Conservation (phyloP, 1,140 invertebrate genomes). For the Eciton burchellii region DNA sequence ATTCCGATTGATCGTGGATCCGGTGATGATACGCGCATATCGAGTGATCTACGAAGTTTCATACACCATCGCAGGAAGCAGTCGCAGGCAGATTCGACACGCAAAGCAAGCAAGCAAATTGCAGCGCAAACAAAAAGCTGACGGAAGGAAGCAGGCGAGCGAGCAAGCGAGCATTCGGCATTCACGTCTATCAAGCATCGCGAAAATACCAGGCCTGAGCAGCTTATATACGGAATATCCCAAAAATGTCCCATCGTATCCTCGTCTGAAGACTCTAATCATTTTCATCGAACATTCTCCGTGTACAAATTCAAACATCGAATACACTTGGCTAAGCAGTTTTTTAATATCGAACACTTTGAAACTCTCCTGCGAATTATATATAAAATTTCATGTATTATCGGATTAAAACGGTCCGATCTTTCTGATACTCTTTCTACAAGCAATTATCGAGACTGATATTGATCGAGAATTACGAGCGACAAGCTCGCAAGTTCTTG, state of each 20-base stretch:
- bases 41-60: constrained; percentile 22
- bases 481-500: no score
- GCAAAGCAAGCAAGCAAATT: constrained; percentile 39
- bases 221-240: constrained; percentile 56
- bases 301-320: neutral
- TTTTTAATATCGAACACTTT: constrained; percentile 13
- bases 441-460: neutral
- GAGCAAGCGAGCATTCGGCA: constrained; percentile 35
- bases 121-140: constrained; percentile 45
- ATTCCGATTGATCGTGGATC: constrained; percentile 35
- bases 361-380: constrained; percentile 21
- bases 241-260: neutral
- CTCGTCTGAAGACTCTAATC: neutral
- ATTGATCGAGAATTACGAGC: no score
- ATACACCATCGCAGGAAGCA: constrained; percentile 6
- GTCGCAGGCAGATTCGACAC: constrained; percentile 38
- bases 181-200: constrained; percentile 33
- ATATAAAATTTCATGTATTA: neutral
- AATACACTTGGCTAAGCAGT: neutral
- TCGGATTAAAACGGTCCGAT: constrained; percentile 13
- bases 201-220: constrained; percentile 29
- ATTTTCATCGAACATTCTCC: constrained; percentile 10
- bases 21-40: constrained; percentile 38
- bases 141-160: constrained; percentile 38
- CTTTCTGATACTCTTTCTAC: constrained; percentile 1